Percentiles rank a stretch among this genome's conserved stretches.
phyloP scores from a whole-genome alignment of 2,797 vertebrate genomes.

The Gymnothorax javanicus region DNA sequence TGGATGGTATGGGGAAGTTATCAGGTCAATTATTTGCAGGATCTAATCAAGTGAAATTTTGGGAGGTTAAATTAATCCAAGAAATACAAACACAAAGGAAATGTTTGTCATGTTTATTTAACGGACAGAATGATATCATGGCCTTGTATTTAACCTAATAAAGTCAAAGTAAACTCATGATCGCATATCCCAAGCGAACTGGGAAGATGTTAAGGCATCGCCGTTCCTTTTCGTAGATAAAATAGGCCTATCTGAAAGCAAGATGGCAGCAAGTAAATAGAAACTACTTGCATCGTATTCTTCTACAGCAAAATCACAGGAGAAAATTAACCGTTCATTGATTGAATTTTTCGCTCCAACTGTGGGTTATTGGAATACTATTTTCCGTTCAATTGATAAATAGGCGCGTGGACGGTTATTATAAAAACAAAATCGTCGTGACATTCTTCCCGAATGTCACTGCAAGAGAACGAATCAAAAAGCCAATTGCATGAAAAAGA shows the following conservation, averaged over 20 bases:
- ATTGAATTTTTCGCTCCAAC: neutral
- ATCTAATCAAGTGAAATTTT: neutral
- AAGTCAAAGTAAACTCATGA: neutral
- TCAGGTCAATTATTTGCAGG: constrained; percentile 61
- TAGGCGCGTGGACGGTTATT: constrained; percentile 1
- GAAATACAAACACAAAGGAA: neutral
- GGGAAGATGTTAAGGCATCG: neutral
- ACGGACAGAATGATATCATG: neutral
- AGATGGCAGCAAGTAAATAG: constrained; percentile 1
- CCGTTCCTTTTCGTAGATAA: constrained; percentile 15
- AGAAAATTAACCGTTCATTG: neutral
- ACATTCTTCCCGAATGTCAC: neutral
- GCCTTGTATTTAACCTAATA: neutral
- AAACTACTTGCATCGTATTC: neutral
- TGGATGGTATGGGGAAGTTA: constrained; percentile 67
- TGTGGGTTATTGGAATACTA: neutral
- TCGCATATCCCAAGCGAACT: neutral
- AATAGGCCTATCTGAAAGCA: constrained; percentile 11
- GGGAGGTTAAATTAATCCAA: constrained; percentile 26
- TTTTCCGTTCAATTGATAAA: constrained; percentile 5
- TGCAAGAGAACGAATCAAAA: constrained; percentile 17
- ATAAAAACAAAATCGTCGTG: neutral
- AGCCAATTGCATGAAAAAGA: constrained; percentile 46
- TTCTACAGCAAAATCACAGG: neutral
- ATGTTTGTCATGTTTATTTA: constrained; percentile 23